Percentiles rank a stretch among this genome's conserved stretches.
phyloP scores from a whole-genome alignment of 2,113 vertebrate genomes.

The Cyanistes caeruleus region DNA sequence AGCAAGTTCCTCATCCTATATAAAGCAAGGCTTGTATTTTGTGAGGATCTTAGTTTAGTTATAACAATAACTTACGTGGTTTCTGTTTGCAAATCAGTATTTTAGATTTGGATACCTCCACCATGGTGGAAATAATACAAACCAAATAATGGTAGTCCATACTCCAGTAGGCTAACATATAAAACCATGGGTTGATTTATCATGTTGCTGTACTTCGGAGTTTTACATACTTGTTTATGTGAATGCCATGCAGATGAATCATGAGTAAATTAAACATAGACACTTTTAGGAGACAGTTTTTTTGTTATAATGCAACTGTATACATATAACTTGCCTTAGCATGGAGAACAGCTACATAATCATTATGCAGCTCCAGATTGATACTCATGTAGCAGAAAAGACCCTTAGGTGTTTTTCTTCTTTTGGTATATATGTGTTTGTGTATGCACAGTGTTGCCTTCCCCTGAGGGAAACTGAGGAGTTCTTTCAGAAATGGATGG shows the following conservation, averaged over 20 bases:
- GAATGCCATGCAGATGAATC: not conserved
- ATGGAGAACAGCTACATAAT: not conserved
- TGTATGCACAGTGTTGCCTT: rapidly evolving
- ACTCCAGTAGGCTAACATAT: not conserved
- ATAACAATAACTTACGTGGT: not conserved
- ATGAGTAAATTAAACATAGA: not conserved
- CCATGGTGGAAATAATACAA: not conserved
- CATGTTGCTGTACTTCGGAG: not conserved
- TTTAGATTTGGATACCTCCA: not conserved
- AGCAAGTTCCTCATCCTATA: not conserved
- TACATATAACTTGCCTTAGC: not conserved
- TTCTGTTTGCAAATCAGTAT: not conserved
- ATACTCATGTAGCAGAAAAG: not conserved
- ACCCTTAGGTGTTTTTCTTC: not conserved
- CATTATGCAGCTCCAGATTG: not conserved
- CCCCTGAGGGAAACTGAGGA: not conserved
- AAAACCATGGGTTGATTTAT: not conserved
- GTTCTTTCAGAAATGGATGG: not conserved
- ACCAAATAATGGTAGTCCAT: not conserved
- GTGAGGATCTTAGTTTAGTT: not conserved
- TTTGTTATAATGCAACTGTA: not conserved
- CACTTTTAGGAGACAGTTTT: not conserved
- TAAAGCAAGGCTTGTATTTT: not conserved
- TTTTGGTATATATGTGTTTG: not conserved
- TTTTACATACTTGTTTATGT: not conserved